Evolutionary conservation across 2,797 vertebrate genomes (phyloP).

Genomic region (Ctenopoma kingsleyae): DNA sequence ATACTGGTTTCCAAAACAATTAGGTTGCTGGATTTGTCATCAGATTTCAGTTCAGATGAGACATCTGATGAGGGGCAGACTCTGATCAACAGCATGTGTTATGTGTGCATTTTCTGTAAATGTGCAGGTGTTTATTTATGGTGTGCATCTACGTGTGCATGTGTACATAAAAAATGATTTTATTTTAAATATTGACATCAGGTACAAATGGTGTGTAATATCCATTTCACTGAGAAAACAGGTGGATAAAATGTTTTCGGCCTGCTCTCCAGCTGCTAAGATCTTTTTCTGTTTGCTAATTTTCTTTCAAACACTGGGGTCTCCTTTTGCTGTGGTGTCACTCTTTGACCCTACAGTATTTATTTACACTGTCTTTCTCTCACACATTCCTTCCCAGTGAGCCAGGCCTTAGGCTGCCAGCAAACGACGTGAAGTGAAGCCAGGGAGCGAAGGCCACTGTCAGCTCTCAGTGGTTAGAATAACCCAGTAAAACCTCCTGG

Average conservation of each 20-base stretch:
- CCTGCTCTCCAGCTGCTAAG: constrained; percentile 5
- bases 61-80: too few species aligned
- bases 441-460: constrained; percentile 77
- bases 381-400: constrained; percentile 95
- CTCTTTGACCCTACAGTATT: constrained; percentile 85
- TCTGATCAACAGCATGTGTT: too few species aligned
- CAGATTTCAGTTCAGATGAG: not conserved
- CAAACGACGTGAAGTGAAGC: constrained; percentile 61
- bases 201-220: not conserved
- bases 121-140: constrained; percentile 30
- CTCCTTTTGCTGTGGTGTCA: constrained; percentile 59
- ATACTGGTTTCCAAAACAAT: not conserved
- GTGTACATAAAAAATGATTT: not conserved
- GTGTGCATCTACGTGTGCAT: not conserved
- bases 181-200: constrained; percentile 33
- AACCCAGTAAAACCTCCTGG: constrained; percentile 76
- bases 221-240: constrained; percentile 34
- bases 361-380: constrained; percentile 93
- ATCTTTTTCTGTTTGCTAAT: constrained; percentile 16
- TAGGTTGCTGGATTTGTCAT: not conserved
- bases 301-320: constrained; percentile 29
- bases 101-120: not conserved
- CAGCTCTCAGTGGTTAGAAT: constrained; percentile 81
- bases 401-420: constrained; percentile 78
- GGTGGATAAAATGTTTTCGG: constrained; percentile 51